A percentile compares a stretch with the other conserved stretches of the same genome.
Evolutionary conservation across 2,113 vertebrate genomes (phyloP).

Genomic region (Calypte anna): DNA sequence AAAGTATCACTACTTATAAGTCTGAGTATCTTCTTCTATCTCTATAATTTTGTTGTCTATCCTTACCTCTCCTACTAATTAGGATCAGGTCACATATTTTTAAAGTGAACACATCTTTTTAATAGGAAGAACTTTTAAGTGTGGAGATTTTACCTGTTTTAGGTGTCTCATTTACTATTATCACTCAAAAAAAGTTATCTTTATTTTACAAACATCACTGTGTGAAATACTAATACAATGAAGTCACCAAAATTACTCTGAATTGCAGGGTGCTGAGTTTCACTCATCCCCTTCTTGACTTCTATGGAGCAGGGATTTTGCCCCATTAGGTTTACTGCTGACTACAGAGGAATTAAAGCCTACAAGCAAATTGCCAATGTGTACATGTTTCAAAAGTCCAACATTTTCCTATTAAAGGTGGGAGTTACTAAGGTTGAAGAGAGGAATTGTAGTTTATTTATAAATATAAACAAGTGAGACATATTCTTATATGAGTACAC

Average conservation of each 20-base stretch:
- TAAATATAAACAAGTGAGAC: neutral
- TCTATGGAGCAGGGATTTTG: neutral
- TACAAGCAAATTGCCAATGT: rapidly evolving
- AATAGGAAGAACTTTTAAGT: neutral
- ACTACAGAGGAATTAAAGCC: neutral
- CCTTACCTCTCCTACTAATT: neutral
- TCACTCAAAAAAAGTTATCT: neutral
- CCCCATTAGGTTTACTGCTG: neutral
- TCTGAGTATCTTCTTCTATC: neutral
- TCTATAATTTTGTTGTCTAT: neutral
- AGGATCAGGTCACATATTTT: neutral
- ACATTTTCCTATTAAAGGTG: neutral
- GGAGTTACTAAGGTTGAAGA: neutral
- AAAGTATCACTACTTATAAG: neutral
- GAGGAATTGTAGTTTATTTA: neutral
- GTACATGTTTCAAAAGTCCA: neutral
- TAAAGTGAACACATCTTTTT: neutral
- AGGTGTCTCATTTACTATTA: neutral
- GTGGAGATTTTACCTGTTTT: neutral
- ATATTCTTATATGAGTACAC: neutral
- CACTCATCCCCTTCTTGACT: neutral
- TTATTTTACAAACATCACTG: neutral
- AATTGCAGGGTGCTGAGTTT: neutral
- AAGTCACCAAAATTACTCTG: neutral
- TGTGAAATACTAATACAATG: neutral